Evolutionary conservation across 2,888 invertebrate genomes (phyloP).

Genomic region (Drosophila antonietae): DNA sequence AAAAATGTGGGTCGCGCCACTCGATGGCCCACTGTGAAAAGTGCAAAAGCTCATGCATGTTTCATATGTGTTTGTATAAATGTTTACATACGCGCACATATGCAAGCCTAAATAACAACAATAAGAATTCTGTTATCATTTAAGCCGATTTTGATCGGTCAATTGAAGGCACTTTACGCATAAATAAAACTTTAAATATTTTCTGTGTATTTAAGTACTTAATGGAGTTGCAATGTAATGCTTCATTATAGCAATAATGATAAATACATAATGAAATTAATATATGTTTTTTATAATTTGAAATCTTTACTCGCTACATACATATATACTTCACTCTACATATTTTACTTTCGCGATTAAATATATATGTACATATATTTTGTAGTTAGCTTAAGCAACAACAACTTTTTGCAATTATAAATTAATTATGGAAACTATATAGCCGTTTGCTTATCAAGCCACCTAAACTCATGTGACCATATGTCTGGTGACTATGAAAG

Average conservation of each 20-base stretch:
- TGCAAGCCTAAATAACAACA: conserved; percentile 5
- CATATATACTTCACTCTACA: no score
- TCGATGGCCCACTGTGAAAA: background rate
- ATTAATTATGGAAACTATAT: background rate
- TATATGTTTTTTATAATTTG: background rate
- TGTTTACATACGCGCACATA: background rate
- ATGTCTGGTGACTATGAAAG: conserved; percentile 26
- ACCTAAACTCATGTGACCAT: conserved; percentile 11
- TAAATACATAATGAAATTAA: no score
- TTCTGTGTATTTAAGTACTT: background rate
- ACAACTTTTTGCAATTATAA: background rate
- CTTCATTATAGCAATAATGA: background rate
- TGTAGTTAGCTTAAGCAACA: background rate
- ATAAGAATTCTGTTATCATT: conserved; percentile 8
- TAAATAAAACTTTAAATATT: background rate
- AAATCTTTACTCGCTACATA: no score
- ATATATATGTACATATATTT: background rate
- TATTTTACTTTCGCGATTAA: background rate
- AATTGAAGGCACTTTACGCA: conserved; percentile 22
- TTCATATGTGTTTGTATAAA: background rate
- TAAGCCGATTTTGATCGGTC: conserved; percentile 29
- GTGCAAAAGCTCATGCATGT: conserved; percentile 31
- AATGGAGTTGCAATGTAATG: background rate
- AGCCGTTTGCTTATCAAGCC: conserved; percentile 27
- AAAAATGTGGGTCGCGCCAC: conserved; percentile 42